A percentile compares a stretch with the other conserved stretches of the same genome.
Evolutionary conservation across 2,797 vertebrate species (phyloP).

Genomic region (Pangasius sanitwongsei): DNA sequence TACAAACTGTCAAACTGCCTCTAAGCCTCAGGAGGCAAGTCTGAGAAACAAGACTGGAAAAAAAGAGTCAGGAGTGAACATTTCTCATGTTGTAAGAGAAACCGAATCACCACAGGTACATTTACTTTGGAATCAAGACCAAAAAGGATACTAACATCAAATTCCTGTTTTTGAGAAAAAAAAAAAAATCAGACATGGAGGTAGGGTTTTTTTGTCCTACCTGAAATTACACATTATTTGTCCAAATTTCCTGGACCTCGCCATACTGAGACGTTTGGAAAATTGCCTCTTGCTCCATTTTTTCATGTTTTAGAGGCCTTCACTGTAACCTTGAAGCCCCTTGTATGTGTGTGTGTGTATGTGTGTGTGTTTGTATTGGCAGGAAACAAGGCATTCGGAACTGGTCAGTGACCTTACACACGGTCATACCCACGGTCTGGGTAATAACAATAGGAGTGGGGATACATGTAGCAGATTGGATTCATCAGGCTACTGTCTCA

Average conservation of each 20-base stretch:
- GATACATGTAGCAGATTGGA: conserved; percentile 61
- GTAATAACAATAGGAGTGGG: conserved; percentile 61
- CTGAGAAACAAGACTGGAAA: conserved; percentile 31
- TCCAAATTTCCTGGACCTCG: background rate
- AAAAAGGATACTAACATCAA: background rate
- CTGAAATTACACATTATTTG: conserved; percentile 47
- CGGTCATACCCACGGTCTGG: conserved; percentile 58
- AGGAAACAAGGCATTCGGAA: conserved; percentile 39
- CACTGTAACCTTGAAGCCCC: conserved; percentile 36
- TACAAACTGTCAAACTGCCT: conserved; percentile 54
- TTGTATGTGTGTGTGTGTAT: background rate
- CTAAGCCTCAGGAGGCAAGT: conserved; percentile 37
- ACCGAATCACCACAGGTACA: background rate
- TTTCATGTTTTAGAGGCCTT: conserved; percentile 46
- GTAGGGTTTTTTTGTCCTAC: background rate
- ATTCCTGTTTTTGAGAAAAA: background rate
- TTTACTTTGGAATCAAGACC: background rate
- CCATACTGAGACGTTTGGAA: conserved; percentile 27
- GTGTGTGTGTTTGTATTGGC: conserved; percentile 6
- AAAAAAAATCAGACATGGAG: background rate
- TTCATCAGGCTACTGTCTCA: conserved; percentile 73
- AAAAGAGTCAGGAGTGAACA: conserved; percentile 18
- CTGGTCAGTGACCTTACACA: conserved; percentile 65
- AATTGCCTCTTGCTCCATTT: conserved; percentile 55
- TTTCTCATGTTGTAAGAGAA: background rate